Base-by-base conservation (phyloP, 2,797 vertebrate species). In the Coranthus polyacanthus region DNA sequence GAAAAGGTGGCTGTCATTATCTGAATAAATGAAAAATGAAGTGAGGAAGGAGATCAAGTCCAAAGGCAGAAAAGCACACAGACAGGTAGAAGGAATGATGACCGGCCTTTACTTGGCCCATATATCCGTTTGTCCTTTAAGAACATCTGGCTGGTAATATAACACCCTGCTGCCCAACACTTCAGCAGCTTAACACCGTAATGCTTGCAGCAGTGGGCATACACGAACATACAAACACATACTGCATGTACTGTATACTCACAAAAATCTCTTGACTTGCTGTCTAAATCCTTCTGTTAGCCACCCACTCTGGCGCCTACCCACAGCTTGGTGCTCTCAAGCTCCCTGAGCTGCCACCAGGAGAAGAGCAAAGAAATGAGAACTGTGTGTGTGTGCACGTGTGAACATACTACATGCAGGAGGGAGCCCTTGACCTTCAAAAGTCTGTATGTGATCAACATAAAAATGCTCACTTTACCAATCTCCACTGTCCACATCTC, bases 341-440 rank as follows among this genome's bases (percentile, higher is more conserved):
- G 64, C 77, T 88, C 87, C 85, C 85, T n/a, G 54, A 88, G 85
- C 87, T 88, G 85, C 85, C 85, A 85, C 74, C 63, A 69, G 9
- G 52, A 83, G 70, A 84, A 67, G 71, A 78, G 68, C 62, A 71
- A 69, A 69, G 67, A 79, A 75, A 55, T 52, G 50, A 74, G 61
- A 67, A 41, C 52, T 62, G 67, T 61, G 64, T 10, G 46, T 21
- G 52, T 45, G 39, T 45, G 44, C 49, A 44, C 44, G 20, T 46
- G 52, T 36, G 50, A 72, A 61, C 39, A 61, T 66, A 68, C 49
- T 52, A 67, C 71, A 79, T 82, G 65, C 65, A 83, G 37, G 17
- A 65, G 76, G 85, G 83, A 81, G 75, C 71, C 59, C 79, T 90
- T 92, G 92, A 92, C 91, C 91, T 92, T 92, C 88, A 92, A 79